Evolutionary conservation across 2,113 vertebrate species (phyloP), one percentile per base, ranked within the genome.

Genomic region (Anoura caudifer): DNA sequence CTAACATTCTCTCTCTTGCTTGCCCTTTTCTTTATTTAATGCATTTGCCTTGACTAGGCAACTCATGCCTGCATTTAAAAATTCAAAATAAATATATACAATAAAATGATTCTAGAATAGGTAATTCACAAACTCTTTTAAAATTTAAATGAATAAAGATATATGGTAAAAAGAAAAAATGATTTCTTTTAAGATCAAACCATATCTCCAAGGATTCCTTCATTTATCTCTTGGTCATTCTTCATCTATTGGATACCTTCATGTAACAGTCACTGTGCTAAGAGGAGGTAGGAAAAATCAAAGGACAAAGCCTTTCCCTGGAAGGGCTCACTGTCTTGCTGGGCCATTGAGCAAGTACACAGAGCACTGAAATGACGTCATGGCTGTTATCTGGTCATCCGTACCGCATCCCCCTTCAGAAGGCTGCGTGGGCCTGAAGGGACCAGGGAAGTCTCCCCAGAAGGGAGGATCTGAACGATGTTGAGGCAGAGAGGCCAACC

Each of bases 401-500:
- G 12, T 31, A 20, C 33, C 0, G 0, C 20, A 1, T 36, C 50
- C 36, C 5, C 2, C 9, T 11, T n/a, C 69, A 45, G n/a, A 79
- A 80, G 19, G 52, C 47, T 26, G 67, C 12, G 2, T 12, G 9
- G 31, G 76, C 61, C 67, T 69, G 20, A 22, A 31, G 65, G 59
- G 52, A 1, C 5, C 12, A 0, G 67, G 41, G 45, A 75, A 41
- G 50, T 26, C 31, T 43, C 61, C 54, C 13, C 2, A 20, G 31
- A 56, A 67, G 22, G 77, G 13, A 85, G 65, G 72, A 36, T n/a
- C 50, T n/a, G 38, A 65, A 22, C 17, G 52, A 8, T 9, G 16
- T 19, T 80, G 63, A n/a, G 20, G 24, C 59, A 5, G 14, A 45
- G 41, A 61, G 47, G 69, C 45, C 33, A n/a, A 14, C 63, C 31